Percentiles rank a stretch among this genome's conserved stretches.
These are phyloP conservation scores for Calliopum simillimum DNA, from an alignment of 2,888 invertebrate genomes.

Conservation along the genomic window DNA sequence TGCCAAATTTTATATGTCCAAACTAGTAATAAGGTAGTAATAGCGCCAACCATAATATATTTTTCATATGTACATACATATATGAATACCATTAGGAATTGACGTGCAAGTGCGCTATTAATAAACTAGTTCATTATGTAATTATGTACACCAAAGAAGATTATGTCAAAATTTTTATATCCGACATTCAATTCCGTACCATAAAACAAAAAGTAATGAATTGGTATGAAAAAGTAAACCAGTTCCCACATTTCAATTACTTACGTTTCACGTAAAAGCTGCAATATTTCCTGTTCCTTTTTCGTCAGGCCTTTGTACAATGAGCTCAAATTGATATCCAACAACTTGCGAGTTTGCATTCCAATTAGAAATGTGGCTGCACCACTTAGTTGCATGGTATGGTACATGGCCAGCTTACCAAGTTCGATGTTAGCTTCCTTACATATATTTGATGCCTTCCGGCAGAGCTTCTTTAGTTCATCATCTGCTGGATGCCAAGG, in stretches of 20 bases:
- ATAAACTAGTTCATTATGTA: too few species aligned
- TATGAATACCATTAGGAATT: too few species aligned
- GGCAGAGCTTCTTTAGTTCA: constrained; percentile 60
- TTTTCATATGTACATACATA: too few species aligned
- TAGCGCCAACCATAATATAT: too few species aligned
- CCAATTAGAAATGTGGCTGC: constrained; percentile 81
- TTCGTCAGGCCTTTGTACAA: constrained; percentile 74
- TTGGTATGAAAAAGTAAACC: background rate
- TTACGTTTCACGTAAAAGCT: constrained; percentile 75
- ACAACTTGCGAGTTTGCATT: constrained; percentile 75
- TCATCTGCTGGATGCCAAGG: constrained; percentile 84
- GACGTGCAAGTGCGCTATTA: too few species aligned
- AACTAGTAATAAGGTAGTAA: too few species aligned
- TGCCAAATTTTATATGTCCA: too few species aligned
- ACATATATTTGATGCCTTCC: constrained; percentile 74
- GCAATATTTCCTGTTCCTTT: constrained; percentile 74
- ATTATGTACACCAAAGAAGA: too few species aligned
- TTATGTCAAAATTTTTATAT: too few species aligned
- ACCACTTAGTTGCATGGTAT: constrained; percentile 72
- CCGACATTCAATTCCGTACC: too few species aligned
- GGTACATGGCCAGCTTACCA: constrained; percentile 78
- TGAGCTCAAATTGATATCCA: constrained; percentile 75
- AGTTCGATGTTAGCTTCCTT: constrained; percentile 75
- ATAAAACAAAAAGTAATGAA: too few species aligned
- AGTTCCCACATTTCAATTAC: constrained; percentile 46